These are phyloP conservation scores for Sialis fuliginosa DNA, from an alignment of 2,888 invertebrate genomes.

Conservation along the genomic window DNA sequence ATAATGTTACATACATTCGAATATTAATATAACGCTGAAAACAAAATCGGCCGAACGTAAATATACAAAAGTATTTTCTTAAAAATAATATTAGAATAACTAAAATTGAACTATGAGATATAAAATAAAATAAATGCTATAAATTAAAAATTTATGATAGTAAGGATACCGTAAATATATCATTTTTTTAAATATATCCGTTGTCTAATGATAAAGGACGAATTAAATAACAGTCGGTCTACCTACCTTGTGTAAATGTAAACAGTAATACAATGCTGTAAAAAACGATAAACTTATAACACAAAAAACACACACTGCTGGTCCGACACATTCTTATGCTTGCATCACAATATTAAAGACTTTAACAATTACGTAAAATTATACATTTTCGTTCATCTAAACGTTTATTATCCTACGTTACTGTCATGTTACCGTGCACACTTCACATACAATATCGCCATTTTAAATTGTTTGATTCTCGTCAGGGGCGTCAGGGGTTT, in stretches of 20 bases:
- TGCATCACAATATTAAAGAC: not conserved
- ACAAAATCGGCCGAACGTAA: too few relatives aligned
- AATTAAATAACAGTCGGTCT: not conserved
- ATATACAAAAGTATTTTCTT: too few relatives aligned
- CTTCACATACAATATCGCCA: conserved; percentile 1
- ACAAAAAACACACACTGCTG: conserved; percentile 1
- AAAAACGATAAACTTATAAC: conserved; percentile 2
- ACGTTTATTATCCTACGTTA: not conserved
- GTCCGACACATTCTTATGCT: conserved; percentile 2
- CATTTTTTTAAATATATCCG: too few relatives aligned
- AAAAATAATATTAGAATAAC: too few relatives aligned
- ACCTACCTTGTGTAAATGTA: conserved; percentile 5
- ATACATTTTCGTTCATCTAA: conserved; percentile 1
- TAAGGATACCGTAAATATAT: too few relatives aligned
- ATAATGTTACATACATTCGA: too few relatives aligned
- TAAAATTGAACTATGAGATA: too few relatives aligned
- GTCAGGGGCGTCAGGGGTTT: not conserved
- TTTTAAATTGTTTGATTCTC: conserved; percentile 2
- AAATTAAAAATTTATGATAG: too few relatives aligned
- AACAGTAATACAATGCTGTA: conserved; percentile 3
- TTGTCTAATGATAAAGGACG: too few relatives aligned
- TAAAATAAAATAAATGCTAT: too few relatives aligned
- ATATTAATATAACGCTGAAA: too few relatives aligned
- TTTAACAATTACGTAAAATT: not conserved
- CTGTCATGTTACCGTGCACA: not conserved